Evolutionary conservation across 2,113 vertebrate genomes (phyloP).

Genomic region (Synchiropus splendidus): DNA sequence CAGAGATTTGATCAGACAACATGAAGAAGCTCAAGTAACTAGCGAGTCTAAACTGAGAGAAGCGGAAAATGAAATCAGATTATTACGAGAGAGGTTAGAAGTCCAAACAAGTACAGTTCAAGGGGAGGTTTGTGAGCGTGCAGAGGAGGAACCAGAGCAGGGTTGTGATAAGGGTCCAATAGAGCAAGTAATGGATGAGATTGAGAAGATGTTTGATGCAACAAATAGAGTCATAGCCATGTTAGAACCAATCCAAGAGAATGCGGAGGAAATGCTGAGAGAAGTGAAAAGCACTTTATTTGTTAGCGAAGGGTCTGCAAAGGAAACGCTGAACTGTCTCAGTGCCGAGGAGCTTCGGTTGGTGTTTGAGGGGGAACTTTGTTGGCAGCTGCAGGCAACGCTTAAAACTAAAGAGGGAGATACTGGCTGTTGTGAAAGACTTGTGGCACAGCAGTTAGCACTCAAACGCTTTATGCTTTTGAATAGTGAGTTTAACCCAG

Average conservation of each 20-base stretch:
- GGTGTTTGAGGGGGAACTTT: constrained; percentile 61
- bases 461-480: constrained; percentile 49
- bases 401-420: constrained; percentile 18
- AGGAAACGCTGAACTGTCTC: constrained; percentile 21
- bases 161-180: constrained; percentile 37
- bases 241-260: constrained; percentile 46
- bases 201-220: constrained; percentile 56
- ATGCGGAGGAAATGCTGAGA: constrained; percentile 34
- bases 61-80: constrained; percentile 45
- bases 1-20: constrained; percentile 34
- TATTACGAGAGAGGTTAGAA: constrained; percentile 38
- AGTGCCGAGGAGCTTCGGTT: constrained; percentile 32
- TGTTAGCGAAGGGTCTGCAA: constrained; percentile 13
- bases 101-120: constrained; percentile 10
- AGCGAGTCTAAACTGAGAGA: constrained; percentile 34
- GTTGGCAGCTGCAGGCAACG: constrained; percentile 41
- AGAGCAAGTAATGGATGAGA: constrained; percentile 55
- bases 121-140: constrained; percentile 13
- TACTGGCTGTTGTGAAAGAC: constrained; percentile 15
- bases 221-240: constrained; percentile 54
- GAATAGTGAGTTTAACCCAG: constrained; percentile 22
- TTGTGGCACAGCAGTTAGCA: constrained; percentile 39
- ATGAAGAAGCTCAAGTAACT: constrained; percentile 37
- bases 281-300: constrained; percentile 52
- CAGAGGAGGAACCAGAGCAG: constrained; percentile 26